Evolutionary conservation across 1,140 invertebrate genomes (phyloP).

Genomic region (Leptinotarsa texana): DNA sequence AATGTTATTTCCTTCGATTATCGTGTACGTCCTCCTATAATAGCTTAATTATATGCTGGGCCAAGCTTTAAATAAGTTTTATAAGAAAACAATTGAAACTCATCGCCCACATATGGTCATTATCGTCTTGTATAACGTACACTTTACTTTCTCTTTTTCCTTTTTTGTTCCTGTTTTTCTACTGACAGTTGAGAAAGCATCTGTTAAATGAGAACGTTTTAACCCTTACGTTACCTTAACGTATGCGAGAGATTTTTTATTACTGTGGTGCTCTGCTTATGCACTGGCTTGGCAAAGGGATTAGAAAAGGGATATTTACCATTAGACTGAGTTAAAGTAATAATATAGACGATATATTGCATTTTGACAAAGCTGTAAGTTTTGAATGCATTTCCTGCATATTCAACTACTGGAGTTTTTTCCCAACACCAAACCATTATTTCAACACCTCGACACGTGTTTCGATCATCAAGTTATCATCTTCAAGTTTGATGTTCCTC

Average conservation of each 20-base stretch:
- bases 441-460: no score
- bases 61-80: conserved; percentile 42
- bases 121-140: conserved; percentile 27
- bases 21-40: conserved; percentile 35
- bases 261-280: conserved; percentile 17
- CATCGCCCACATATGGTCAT: conserved; percentile 44
- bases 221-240: conserved; percentile 21
- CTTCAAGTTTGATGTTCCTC: no score
- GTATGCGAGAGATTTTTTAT: conserved; percentile 31
- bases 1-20: conserved; percentile 29
- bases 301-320: neutral
- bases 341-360: no score
- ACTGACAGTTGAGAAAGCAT: conserved; percentile 31
- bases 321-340: no score
- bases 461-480: no score
- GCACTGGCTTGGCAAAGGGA: neutral
- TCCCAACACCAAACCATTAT: no score
- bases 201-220: conserved; percentile 34
- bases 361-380: no score
- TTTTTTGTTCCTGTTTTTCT: conserved; percentile 33
- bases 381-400: no score
- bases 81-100: conserved; percentile 44
- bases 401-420: no score
- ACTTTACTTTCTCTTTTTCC: conserved; percentile 37
- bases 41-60: conserved; percentile 40